phyloP scores from a whole-genome alignment of 2,113 vertebrate genomes.

The Pteruthius melanotis region DNA sequence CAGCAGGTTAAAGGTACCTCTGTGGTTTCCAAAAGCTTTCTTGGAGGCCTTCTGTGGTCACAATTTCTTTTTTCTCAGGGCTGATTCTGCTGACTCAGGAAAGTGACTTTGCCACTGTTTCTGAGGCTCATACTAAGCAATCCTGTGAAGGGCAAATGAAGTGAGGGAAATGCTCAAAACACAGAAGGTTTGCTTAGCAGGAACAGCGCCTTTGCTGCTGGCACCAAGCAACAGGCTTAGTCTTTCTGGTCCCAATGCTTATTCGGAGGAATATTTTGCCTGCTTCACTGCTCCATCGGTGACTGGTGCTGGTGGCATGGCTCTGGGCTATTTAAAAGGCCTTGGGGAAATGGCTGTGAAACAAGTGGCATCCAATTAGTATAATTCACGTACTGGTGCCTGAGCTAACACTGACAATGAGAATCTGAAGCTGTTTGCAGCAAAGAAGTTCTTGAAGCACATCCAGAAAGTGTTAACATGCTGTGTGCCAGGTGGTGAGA shows the following conservation, averaged over 20 bases:
- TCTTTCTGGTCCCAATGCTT: not conserved
- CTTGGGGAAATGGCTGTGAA: not conserved
- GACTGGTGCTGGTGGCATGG: not conserved
- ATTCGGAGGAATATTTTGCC: not conserved
- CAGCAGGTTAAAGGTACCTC: not conserved
- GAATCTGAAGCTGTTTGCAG: not conserved
- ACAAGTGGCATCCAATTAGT: not conserved
- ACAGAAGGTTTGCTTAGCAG: not conserved
- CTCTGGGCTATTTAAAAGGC: not conserved
- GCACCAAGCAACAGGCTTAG: not conserved
- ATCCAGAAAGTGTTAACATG: constrained; percentile 3
- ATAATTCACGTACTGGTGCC: not conserved
- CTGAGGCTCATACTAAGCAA: not conserved
- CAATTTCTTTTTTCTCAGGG: not conserved
- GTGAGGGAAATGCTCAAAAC: not conserved
- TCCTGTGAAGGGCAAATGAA: not conserved
- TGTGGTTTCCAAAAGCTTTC: not conserved
- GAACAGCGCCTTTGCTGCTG: not conserved
- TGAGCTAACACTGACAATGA: not conserved
- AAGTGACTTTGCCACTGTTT: not conserved
- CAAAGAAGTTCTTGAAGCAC: not conserved
- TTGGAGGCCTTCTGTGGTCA: not conserved
- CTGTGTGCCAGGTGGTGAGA: constrained; percentile 16
- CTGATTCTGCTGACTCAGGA: not conserved
- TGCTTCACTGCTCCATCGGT: not conserved